Evolutionary conservation across 2,888 invertebrate species (phyloP).

Genomic region (Hermaeophaga mercurialis): DNA sequence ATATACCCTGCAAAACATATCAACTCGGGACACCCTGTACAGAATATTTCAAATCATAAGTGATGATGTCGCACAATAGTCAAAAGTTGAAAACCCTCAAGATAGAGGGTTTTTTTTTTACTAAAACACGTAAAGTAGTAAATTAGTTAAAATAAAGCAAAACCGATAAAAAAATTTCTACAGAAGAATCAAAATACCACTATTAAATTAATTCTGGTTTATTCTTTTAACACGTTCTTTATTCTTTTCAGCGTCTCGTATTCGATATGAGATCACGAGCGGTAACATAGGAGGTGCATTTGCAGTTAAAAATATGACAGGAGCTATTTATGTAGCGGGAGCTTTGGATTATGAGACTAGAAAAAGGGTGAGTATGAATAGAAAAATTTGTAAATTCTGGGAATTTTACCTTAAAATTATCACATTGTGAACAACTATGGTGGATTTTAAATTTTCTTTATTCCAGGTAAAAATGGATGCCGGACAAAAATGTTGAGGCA

Average conservation of each 20-base stretch:
- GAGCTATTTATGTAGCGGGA: slow-evolving; percentile 97
- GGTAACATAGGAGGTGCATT: slow-evolving; percentile 98
- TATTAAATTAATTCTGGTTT: too few species aligned
- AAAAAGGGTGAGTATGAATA: slow-evolving; percentile 79
- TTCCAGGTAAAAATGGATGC: not conserved
- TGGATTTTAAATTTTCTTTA: slow-evolving; percentile 1
- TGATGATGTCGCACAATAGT: too few species aligned
- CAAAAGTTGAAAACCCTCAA: too few species aligned
- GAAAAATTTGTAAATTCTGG: slow-evolving; percentile 7
- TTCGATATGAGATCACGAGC: slow-evolving; percentile 99
- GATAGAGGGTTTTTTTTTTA: too few species aligned
- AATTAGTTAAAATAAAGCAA: too few species aligned
- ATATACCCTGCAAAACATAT: too few species aligned
- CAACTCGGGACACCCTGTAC: too few species aligned
- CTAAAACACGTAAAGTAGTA: too few species aligned
- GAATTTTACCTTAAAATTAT: slow-evolving; percentile 1
- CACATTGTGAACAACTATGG: not conserved
- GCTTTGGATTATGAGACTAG: slow-evolving; percentile 96
- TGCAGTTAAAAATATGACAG: slow-evolving; percentile 97
- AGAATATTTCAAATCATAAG: too few species aligned
- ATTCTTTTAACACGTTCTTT: too few species aligned
- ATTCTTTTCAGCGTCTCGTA: slow-evolving; percentile 84
- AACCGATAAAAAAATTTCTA: too few species aligned
- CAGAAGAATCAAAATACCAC: too few species aligned
- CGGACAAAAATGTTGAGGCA: not conserved